Conservation (phyloP, 2,113 vertebrate species). For the Pantherophis guttatus region DNA sequence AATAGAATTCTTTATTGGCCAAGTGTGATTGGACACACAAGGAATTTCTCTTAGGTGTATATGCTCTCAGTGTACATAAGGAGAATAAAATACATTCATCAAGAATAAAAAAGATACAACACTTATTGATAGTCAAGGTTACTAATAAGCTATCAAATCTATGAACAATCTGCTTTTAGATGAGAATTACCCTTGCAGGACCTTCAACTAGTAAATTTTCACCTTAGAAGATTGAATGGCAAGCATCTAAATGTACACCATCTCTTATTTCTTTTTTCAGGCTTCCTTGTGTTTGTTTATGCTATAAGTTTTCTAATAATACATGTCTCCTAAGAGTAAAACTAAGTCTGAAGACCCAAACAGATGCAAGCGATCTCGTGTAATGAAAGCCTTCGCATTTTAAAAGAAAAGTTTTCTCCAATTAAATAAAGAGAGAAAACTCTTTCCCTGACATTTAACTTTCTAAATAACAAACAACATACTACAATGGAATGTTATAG, state of each 20-base stretch:
- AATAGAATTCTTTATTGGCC: no score
- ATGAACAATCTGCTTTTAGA: neutral
- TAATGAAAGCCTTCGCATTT: neutral
- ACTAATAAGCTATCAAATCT: neutral
- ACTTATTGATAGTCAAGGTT: no score
- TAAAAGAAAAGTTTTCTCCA: neutral
- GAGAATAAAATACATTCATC: no score
- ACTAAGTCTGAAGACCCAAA: neutral
- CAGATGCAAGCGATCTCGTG: neutral
- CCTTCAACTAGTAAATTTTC: neutral
- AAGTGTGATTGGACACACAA: no score
- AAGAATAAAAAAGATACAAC: no score
- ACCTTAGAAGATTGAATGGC: neutral
- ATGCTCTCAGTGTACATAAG: no score
- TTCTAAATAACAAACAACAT: neutral
- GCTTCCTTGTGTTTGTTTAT: neutral
- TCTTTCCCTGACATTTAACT: neutral
- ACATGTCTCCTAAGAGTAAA: neutral
- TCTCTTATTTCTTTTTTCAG: neutral
- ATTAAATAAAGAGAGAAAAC: neutral
- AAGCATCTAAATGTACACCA: neutral
- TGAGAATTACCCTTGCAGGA: neutral
- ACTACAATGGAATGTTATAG: neutral
- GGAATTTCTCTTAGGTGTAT: no score
- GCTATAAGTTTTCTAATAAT: neutral